Evolutionary conservation across 2,113 vertebrate species (phyloP), one percentile per base, ranked within the genome.

Genomic region (Apteryx owenii): DNA sequence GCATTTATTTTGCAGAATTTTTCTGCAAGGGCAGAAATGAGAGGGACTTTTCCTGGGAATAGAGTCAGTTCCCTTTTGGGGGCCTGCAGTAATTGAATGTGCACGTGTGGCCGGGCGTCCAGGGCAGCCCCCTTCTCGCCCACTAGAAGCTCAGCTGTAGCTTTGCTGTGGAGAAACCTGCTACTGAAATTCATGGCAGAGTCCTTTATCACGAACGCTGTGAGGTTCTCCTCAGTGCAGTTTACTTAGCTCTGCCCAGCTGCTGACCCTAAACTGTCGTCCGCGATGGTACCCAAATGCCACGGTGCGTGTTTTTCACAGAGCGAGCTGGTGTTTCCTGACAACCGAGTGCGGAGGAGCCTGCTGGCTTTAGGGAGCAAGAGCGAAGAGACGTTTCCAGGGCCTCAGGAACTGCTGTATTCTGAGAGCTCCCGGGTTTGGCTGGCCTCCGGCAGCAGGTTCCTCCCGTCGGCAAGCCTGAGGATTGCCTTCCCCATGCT

Each of bases 401-500:
- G 2, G 70, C 61, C 62, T 54, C 17, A 80, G 92, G 42, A 68
- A 81, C 66, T 7, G 71, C 81, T 82, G 64, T 56, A 4, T 38
- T 80, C 91, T 86, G 69, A 85, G 86, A 89, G 86, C 71, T 92
- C 28, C 72, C 89, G 36, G 79, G 81, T 96, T 38, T 38, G 36
- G 36, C 36, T 38, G 36, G 54, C 85, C 97, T 70, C 85, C 95
- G 97, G 93, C 88, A 54, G 26, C 89, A 61, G 71, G 78, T 84
- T 60, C 81, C 77, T 82, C 65, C 93, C 3, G 38, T 92, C 96
- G 95, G 96, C 97, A 92, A 62, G 92, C 66, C 64, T 25, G 11
- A 94, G 93, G 96, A 90, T 90, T 92, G 96, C 88, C 88, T 85
- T 38, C 36, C 69, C 88, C 93, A 65, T 93, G 38, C 40, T 38